Conservation (phyloP, 2,113 vertebrate species). For the Coptodon bakossiorum region DNA sequence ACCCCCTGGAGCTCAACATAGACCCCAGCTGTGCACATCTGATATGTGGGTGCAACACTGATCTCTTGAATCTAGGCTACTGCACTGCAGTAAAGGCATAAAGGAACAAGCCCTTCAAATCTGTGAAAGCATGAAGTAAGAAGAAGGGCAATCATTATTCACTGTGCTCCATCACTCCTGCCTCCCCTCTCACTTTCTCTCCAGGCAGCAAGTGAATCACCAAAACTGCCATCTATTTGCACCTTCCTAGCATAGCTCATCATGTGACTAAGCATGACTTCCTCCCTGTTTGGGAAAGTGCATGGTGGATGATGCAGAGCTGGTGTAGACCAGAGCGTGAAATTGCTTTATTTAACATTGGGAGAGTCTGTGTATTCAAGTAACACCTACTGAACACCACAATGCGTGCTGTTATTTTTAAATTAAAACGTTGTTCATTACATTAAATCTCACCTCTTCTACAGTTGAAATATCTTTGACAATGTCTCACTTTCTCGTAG, state of each 20-base stretch:
- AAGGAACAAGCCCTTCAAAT: slow-evolving; percentile 38
- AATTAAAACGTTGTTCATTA: not conserved
- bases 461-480: not conserved
- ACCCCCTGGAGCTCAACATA: slow-evolving; percentile 27
- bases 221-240: not conserved
- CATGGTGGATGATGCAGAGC: slow-evolving; percentile 17
- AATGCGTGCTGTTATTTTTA: not conserved
- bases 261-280: slow-evolving; percentile 40
- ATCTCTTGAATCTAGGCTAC: slow-evolving; percentile 45
- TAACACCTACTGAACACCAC: not conserved
- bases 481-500: not conserved
- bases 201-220: slow-evolving; percentile 29
- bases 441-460: not conserved
- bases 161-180: not conserved
- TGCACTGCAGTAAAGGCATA: slow-evolving; percentile 53
- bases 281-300: slow-evolving; percentile 32
- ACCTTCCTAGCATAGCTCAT: not conserved
- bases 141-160: slow-evolving; percentile 33
- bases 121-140: slow-evolving; percentile 12
- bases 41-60: slow-evolving; percentile 37
- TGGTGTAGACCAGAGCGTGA: slow-evolving; percentile 38
- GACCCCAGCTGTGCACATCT: slow-evolving; percentile 30
- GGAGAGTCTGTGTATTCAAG: not conserved
- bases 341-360: slow-evolving; percentile 55
- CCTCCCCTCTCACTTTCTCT: not conserved